phyloP scores from a whole-genome alignment of 2,797 vertebrate genomes.

The Strix occidentalis region DNA sequence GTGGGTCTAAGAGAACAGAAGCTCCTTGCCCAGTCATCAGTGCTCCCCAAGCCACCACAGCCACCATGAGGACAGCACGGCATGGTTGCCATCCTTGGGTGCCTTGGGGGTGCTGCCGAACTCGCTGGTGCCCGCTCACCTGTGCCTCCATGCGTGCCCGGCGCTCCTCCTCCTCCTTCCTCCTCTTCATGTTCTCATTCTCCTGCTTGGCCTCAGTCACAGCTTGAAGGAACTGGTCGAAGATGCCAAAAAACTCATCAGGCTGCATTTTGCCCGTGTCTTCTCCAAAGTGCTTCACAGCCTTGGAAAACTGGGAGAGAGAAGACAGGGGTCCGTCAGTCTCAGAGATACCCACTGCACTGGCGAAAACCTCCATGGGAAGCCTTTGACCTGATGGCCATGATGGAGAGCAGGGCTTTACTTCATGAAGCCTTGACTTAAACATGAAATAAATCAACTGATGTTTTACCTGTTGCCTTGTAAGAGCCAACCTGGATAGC shows the following conservation, averaged over 20 bases:
- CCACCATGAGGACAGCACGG: background rate
- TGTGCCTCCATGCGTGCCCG: constrained; percentile 94
- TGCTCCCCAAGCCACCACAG: background rate
- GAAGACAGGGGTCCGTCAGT: background rate
- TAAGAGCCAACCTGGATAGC: background rate
- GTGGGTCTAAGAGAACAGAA: background rate
- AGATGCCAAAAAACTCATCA: constrained; percentile 98
- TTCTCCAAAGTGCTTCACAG: constrained; percentile 95
- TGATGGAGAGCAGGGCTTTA: background rate
- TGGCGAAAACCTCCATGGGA: background rate
- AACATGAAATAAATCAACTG: background rate
- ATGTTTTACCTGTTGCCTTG: background rate
- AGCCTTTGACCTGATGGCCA: background rate
- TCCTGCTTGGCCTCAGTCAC: constrained; percentile 94
- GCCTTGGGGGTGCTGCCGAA: background rate
- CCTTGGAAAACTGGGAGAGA: constrained; percentile 85
- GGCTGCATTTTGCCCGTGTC: constrained; percentile 92
- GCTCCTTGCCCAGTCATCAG: background rate
- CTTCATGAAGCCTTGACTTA: background rate
- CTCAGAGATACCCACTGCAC: background rate
- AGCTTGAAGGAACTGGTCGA: constrained; percentile 96
- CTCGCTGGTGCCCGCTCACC: constrained; percentile 63
- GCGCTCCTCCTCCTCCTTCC: constrained; percentile 96
- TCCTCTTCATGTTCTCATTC: constrained; percentile 94
- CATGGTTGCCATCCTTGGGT: accelerated